Percentiles rank a stretch among this genome's conserved stretches.
Evolutionary conservation across 1,140 invertebrate genomes (phyloP).

Genomic region (Samia ricini): DNA sequence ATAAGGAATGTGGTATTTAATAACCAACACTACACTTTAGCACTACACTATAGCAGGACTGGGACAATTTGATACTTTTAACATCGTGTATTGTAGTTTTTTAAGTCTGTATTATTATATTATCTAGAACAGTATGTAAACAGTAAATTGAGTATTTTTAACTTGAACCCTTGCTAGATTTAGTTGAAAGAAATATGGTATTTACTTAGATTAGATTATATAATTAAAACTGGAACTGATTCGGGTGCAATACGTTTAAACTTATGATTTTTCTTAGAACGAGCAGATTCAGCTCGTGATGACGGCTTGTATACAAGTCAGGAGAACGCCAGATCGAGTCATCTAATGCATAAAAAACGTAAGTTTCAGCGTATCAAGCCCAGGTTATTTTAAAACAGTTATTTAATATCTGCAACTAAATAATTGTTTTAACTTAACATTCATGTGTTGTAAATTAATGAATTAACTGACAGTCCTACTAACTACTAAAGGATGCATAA

Average conservation of each 20-base stretch:
- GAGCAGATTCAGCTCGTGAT: not conserved
- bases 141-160: too few relatives aligned
- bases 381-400: not conserved
- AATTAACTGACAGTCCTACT: too few relatives aligned
- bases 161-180: too few relatives aligned
- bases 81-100: not conserved
- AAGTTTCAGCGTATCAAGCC: not conserved
- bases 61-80: not conserved
- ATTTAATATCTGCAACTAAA: not conserved
- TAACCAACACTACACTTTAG: too few relatives aligned
- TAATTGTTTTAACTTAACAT: too few relatives aligned
- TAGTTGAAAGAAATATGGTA: too few relatives aligned
- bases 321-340: not conserved
- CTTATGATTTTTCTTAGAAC: not conserved
- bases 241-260: not conserved
- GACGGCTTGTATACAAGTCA: not conserved
- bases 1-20: too few relatives aligned
- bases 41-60: not conserved
- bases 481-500: too few relatives aligned
- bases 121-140: too few relatives aligned
- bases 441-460: too few relatives aligned
- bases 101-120: not conserved
- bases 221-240: too few relatives aligned
- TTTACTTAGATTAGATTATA: too few relatives aligned
- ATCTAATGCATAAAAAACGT: not conserved